Evolutionary conservation across 2,888 invertebrate species (phyloP).

Genomic region (Drosophila hamatofila): DNA sequence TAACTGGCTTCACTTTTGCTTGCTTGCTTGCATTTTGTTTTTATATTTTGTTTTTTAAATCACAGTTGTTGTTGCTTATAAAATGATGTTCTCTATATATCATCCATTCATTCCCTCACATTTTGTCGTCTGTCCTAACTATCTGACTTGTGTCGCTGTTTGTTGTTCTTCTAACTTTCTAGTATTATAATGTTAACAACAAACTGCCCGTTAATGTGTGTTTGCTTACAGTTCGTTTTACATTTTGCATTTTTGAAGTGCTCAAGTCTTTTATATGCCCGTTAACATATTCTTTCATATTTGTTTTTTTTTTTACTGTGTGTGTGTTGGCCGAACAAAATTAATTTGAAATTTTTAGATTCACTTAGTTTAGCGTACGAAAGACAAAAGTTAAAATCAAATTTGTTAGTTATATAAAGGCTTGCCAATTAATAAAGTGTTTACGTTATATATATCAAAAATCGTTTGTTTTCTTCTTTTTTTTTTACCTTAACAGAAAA

Average conservation of each 20-base stretch:
- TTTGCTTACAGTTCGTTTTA: conserved; percentile 18
- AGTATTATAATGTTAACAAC: conserved; percentile 29
- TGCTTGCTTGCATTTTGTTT: conserved; percentile 52
- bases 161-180: conserved; percentile 32
- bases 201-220: conserved; percentile 34
- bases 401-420: conserved; percentile 59
- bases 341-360: conserved; percentile 20
- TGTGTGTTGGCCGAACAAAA: conserved; percentile 52
- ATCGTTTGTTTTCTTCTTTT: conserved; percentile 18
- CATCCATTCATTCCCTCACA: conserved; percentile 16
- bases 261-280: conserved; percentile 74
- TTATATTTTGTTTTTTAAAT: conserved; percentile 42
- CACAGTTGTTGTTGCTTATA: conserved; percentile 81
- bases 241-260: conserved; percentile 68
- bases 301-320: conserved; percentile 26
- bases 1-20: conserved; percentile 55
- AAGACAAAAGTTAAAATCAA: conserved; percentile 33
- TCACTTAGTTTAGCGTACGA: conserved; percentile 46
- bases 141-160: conserved; percentile 36
- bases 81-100: conserved; percentile 68
- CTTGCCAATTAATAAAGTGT: conserved; percentile 58
- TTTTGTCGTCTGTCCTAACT: conserved; percentile 14
- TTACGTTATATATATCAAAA: conserved; percentile 40
- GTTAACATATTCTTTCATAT: conserved; percentile 26
- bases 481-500: conserved; percentile 34